Conservation (phyloP, 1,140 invertebrate species). For the Bombus breviceps region DNA sequence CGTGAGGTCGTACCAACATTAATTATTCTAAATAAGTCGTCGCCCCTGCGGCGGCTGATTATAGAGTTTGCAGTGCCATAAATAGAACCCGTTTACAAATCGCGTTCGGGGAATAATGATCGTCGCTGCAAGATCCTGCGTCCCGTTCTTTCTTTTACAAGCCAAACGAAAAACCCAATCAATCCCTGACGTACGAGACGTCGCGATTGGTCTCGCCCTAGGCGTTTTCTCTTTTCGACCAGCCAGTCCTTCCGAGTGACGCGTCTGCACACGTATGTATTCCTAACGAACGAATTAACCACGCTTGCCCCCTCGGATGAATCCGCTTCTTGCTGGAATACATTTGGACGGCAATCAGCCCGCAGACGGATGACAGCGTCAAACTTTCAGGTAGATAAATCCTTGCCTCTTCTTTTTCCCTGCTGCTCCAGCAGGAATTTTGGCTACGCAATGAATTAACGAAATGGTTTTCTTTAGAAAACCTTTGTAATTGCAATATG, state of each 20-base stretch:
- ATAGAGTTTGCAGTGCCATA: conserved; percentile 81
- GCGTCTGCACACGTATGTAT: conserved; percentile 25
- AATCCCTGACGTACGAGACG: conserved; percentile 63
- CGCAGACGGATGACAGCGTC: conserved; percentile 19
- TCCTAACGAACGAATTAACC: conserved; percentile 62
- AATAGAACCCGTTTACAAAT: conserved; percentile 82
- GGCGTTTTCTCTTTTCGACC: conserved; percentile 57
- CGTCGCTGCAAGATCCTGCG: conserved; percentile 50
- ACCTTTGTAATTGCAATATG: too few relatives aligned
- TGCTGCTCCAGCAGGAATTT: not conserved
- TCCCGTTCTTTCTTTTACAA: conserved; percentile 52
- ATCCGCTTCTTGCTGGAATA: conserved; percentile 27
- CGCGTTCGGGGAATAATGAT: conserved; percentile 74
- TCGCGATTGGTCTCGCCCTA: conserved; percentile 68
- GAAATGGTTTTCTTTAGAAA: not conserved
- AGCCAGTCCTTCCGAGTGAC: conserved; percentile 19
- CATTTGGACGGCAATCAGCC: conserved; percentile 28
- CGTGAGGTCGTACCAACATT: conserved; percentile 73
- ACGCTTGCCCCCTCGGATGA: conserved; percentile 24
- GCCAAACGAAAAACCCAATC: conserved; percentile 69
- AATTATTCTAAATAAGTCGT: conserved; percentile 83
- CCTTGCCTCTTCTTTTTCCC: too few relatives aligned
- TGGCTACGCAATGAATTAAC: conserved; percentile 7
- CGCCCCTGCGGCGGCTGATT: conserved; percentile 78
- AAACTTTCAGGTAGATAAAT: not conserved